Conservation (phyloP, 1,140 invertebrate genomes). For the Cyphomyrmex costatus region DNA sequence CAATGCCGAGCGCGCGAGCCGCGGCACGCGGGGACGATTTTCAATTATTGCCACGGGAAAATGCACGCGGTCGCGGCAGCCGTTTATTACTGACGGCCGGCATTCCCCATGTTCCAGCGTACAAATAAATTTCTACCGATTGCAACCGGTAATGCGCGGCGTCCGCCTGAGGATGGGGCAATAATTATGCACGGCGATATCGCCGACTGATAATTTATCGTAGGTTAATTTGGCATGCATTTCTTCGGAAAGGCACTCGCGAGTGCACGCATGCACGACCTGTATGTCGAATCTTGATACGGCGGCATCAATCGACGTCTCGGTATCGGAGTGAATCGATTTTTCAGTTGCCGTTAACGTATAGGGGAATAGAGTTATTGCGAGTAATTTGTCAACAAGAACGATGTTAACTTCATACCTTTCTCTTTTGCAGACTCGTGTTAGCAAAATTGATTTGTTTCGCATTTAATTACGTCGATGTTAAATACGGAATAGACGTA, state of each 20-base stretch:
- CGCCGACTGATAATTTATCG: slow-evolving; percentile 25
- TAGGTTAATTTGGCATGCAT: neutral
- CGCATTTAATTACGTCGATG: neutral
- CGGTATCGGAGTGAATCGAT: slow-evolving; percentile 20
- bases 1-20: slow-evolving; percentile 8
- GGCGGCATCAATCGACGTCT: slow-evolving; percentile 36
- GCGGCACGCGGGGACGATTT: slow-evolving; percentile 45
- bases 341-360: neutral
- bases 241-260: neutral
- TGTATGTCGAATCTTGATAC: neutral
- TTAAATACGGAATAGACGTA: neutral
- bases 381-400: slow-evolving; percentile 30
- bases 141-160: slow-evolving; percentile 17
- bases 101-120: neutral
- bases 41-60: slow-evolving; percentile 63
- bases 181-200: slow-evolving; percentile 24
- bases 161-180: neutral
- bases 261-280: neutral
- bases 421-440: neutral
- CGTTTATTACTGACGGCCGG: slow-evolving; percentile 56
- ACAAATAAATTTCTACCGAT: slow-evolving; percentile 60
- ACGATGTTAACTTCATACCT: neutral
- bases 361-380: slow-evolving; percentile 7
- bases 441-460: neutral
- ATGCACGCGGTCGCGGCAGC: neutral